These are phyloP conservation scores for Hapalemur alaotrensis DNA, from an alignment of 2,797 vertebrate genomes.

Conservation along the genomic window DNA sequence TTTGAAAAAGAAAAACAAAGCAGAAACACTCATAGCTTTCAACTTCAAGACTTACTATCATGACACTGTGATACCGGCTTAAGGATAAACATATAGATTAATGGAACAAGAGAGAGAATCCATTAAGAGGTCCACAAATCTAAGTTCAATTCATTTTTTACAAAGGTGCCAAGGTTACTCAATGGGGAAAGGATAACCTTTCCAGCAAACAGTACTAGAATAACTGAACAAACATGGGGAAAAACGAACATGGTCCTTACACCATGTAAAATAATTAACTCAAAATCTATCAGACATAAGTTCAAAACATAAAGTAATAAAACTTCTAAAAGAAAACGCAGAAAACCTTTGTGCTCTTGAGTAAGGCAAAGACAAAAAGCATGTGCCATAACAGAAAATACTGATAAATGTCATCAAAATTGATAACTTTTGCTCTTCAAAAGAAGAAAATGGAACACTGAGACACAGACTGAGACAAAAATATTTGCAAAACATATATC, in stretches of 20 bases:
- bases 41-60: not conserved
- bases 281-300: not conserved
- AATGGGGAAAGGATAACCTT: not conserved
- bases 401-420: not conserved
- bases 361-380: not conserved
- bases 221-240: not conserved
- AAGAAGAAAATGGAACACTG: not conserved
- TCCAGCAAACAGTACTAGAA: not conserved
- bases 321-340: not conserved
- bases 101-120: not conserved
- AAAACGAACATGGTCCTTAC: not conserved
- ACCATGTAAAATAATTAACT: not conserved
- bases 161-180: not conserved
- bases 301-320: not conserved
- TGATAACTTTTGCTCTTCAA: not conserved
- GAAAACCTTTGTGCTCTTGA: not conserved
- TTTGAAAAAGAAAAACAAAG: not conserved
- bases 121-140: not conserved
- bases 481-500: not conserved
- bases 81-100: not conserved
- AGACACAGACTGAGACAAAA: not conserved
- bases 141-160: not conserved
- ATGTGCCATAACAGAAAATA: not conserved
- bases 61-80: not conserved
- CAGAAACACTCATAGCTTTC: not conserved